Evolutionary conservation across 2,888 invertebrate genomes (phyloP), one percentile per base, ranked within the genome.

Genomic region (Conistra vaccinii): DNA sequence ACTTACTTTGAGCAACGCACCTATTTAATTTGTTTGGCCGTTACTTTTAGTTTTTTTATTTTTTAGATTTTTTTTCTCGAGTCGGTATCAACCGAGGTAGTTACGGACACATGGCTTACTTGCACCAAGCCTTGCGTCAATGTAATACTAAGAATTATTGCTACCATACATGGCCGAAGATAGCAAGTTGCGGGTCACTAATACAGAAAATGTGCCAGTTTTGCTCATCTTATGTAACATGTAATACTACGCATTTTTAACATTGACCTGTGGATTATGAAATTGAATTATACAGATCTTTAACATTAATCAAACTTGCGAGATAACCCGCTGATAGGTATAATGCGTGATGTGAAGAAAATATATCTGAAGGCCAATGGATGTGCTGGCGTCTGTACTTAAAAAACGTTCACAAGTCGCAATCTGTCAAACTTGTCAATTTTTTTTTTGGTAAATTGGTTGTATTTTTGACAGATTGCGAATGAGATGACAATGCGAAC

Each of bases 251-350:
- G 45, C n/a, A 35, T 67, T 39, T 65, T 45, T 45, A 67, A 84
- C 77, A 84, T 77, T 81, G 83, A 83, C 84, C 84, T 63, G 73
- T 0, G 12, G 45, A 67, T 83, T 82, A 73, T 76, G 82, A 70
- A 66, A 76, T 67, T 60, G 45, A 42, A 10, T 39, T 71, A 57
- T 42, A 32, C 45, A 29, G 76, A 80, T 83, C 69, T 76, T 65
- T n/a, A 60, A 61, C 60, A 76, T 80, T 69, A 51, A 72, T 80
- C 69, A 63, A 69, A 51, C 53, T 78, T 66, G 48, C 68, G 53
- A 57, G 60, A 76, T 80, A 48, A 53, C 20, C 10, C 14, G 66
- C 20, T 60, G 57, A 73, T 76, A 51, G 5, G 32, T n/a, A 9
- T 48, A 63, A 23, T n/a, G 32, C 61, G 48, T 65, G 20, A 35